Evolutionary conservation across 2,888 invertebrate species (phyloP).

Genomic region (Drosophila infuscata): DNA sequence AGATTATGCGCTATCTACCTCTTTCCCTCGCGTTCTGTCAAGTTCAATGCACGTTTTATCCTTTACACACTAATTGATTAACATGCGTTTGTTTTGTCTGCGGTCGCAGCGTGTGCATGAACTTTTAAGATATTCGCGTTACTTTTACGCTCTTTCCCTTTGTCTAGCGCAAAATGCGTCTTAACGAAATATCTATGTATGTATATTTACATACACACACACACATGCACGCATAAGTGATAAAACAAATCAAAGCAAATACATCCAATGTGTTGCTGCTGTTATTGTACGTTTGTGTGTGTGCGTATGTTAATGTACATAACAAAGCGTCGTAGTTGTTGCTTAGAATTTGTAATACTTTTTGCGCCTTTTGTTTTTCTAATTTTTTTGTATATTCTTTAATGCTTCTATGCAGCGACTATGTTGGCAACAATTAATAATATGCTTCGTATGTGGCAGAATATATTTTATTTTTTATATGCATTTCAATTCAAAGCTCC

Average conservation of each 20-base stretch:
- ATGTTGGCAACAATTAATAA: background rate
- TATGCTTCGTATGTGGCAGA: background rate
- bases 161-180: slow-evolving; percentile 75
- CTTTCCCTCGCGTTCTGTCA: background rate
- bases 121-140: slow-evolving; percentile 74
- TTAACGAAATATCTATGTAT: slow-evolving; percentile 46
- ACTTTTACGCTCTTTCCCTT: slow-evolving; percentile 35
- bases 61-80: slow-evolving; percentile 69
- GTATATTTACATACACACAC: background rate
- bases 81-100: slow-evolving; percentile 40
- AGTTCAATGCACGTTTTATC: slow-evolving; percentile 74
- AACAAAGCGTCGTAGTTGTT: slow-evolving; percentile 61
- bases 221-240: background rate
- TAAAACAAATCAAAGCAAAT: slow-evolving; percentile 24
- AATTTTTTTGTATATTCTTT: slow-evolving; percentile 7
- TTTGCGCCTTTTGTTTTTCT: slow-evolving; percentile 47
- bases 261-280: slow-evolving; percentile 1
- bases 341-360: slow-evolving; percentile 74
- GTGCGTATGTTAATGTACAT: slow-evolving; percentile 56
- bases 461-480: background rate
- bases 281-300: background rate
- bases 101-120: slow-evolving; percentile 63
- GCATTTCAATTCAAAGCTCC: background rate
- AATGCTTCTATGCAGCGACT: slow-evolving; percentile 3
- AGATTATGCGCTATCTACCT: background rate